phyloP scores from a whole-genome alignment of 2,113 vertebrate genomes.

The Acanthisitta chloris region DNA sequence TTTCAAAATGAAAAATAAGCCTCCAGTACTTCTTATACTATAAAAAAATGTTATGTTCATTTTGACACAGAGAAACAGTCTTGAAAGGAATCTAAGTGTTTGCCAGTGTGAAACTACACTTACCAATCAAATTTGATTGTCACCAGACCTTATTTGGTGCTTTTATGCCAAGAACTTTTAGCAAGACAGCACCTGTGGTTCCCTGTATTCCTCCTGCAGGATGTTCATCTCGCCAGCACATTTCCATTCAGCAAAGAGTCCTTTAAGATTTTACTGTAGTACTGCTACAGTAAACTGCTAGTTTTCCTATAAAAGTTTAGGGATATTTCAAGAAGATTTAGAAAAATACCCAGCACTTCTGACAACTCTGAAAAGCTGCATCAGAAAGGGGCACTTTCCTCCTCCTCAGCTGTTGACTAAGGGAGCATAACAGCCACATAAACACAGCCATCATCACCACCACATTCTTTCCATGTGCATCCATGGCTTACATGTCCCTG shows the following conservation, averaged over 20 bases:
- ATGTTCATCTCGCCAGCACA: not conserved
- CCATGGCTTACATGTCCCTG: no score
- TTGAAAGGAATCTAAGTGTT: not conserved
- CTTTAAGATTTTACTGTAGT: not conserved
- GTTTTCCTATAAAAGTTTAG: not conserved
- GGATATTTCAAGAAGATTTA: not conserved
- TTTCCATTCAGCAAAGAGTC: not conserved
- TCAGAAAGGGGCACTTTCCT: not conserved
- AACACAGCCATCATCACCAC: not conserved
- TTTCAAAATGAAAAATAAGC: not conserved
- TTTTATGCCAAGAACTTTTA: not conserved
- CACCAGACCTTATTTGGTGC: not conserved
- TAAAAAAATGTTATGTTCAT: not conserved
- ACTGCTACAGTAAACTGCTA: not conserved
- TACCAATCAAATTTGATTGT: not conserved
- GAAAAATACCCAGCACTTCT: not conserved
- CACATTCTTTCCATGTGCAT: no score
- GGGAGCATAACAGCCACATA: rapidly evolving
- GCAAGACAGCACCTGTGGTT: not conserved
- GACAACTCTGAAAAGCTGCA: not conserved
- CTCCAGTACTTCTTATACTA: not conserved
- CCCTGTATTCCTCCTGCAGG: not conserved
- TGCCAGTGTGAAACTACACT: not conserved
- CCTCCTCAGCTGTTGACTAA: not conserved
- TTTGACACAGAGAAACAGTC: not conserved